Conservation (phyloP, 1,140 invertebrate species). For the Phthorimaea operculella region DNA sequence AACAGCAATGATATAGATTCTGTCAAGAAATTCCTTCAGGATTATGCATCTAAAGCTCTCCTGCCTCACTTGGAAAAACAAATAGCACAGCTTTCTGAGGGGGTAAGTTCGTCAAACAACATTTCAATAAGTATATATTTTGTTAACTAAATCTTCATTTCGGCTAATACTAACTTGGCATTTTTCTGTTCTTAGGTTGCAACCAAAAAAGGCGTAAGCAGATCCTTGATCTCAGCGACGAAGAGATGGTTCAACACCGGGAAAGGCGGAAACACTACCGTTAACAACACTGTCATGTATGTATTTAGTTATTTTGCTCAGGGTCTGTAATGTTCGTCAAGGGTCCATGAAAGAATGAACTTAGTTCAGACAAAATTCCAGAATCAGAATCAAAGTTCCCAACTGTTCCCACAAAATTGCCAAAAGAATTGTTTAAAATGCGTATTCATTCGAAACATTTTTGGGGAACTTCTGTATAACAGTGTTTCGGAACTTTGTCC, state of each 20-base stretch:
- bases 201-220: conserved; percentile 91
- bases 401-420: too few relatives aligned
- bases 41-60: conserved; percentile 87
- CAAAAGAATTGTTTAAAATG: too few relatives aligned
- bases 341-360: too few relatives aligned
- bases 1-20: conserved; percentile 85
- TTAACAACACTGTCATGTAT: conserved; percentile 85
- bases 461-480: too few relatives aligned
- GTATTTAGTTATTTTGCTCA: conserved; percentile 15
- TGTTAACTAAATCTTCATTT: too few relatives aligned
- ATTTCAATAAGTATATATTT: neutral
- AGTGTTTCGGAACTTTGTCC: too few relatives aligned
- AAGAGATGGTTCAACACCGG: conserved; percentile 94
- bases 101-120: conserved; percentile 65
- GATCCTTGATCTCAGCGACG: conserved; percentile 92
- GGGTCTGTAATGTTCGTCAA: too few relatives aligned
- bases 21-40: conserved; percentile 85
- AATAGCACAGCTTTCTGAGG: conserved; percentile 85
- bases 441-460: too few relatives aligned
- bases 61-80: conserved; percentile 91
- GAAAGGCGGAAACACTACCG: conserved; percentile 78
- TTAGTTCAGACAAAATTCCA: too few relatives aligned
- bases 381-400: too few relatives aligned
- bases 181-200: conserved; percentile 67
- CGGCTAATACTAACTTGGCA: neutral